phyloP scores from a whole-genome alignment of 2,113 vertebrate species.

The Mugil cephalus region DNA sequence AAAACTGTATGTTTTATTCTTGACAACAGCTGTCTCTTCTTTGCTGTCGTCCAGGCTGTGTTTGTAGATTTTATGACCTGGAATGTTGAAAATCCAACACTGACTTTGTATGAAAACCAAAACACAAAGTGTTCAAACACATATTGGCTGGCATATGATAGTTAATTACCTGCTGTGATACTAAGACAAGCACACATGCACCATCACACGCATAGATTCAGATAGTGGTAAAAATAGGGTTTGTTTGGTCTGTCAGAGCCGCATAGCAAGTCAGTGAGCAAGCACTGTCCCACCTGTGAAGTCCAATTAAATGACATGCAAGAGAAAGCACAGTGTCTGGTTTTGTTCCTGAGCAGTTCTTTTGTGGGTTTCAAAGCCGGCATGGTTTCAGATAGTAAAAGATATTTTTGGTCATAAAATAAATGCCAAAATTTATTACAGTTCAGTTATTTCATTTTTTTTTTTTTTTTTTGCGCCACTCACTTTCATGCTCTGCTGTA shows the following conservation, averaged over 20 bases:
- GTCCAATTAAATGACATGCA: slow-evolving; percentile 43
- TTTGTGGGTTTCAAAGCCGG: background rate
- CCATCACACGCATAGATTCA: slow-evolving; percentile 6
- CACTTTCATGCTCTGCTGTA: background rate
- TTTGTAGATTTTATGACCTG: background rate
- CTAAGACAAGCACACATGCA: slow-evolving; percentile 29
- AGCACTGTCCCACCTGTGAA: slow-evolving; percentile 50
- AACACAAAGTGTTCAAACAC: slow-evolving; percentile 17
- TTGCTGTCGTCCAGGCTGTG: background rate
- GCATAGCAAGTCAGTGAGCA: slow-evolving; percentile 23
- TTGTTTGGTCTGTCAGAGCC: slow-evolving; percentile 30
- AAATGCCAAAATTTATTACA: slow-evolving; percentile 32
- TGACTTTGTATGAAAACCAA: slow-evolving; percentile 3
- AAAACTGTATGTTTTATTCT: background rate
- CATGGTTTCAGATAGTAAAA: slow-evolving; percentile 24
- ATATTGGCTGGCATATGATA: slow-evolving; percentile 45
- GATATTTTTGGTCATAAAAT: slow-evolving; percentile 23
- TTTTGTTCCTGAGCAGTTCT: background rate
- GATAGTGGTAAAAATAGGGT: slow-evolving; percentile 27
- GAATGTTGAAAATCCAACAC: slow-evolving; percentile 2
- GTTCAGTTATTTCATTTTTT: background rate
- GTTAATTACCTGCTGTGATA: slow-evolving; percentile 51
- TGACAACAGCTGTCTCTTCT: background rate
- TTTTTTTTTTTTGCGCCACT: no score
- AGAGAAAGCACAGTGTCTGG: slow-evolving; percentile 2